Evolutionary conservation across 2,888 invertebrate genomes (phyloP), one percentile per base, ranked within the genome.

Genomic region (Hyppa rectilinea): DNA sequence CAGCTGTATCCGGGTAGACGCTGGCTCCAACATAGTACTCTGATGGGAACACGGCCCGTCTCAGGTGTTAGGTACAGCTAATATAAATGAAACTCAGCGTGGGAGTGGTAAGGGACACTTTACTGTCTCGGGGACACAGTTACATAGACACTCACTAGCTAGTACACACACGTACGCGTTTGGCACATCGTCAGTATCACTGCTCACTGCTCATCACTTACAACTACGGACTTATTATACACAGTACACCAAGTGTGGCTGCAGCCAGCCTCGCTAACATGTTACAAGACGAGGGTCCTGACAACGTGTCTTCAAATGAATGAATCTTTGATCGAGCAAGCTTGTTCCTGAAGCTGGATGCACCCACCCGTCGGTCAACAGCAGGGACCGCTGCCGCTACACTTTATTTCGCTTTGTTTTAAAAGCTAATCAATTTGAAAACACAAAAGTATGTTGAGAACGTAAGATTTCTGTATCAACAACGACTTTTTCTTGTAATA

Each of bases 21-120:
- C n/a, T n/a, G n/a, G n/a, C n/a, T n/a, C n/a, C n/a, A n/a, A n/a
- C n/a, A n/a, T n/a, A n/a, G n/a, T n/a, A n/a, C n/a, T n/a, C n/a
- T n/a, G n/a, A 47, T 14, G 2, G 14, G 23, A 26, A 14, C 47
- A 12, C 47, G n/a, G 10, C 23, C 23, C 14, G 26, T 26, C 26
- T 49, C 7, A 17, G 31, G 20, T 5, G 23, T 40, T 4, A 4
- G 20, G 26, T 12, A 10, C 2, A n/a, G 40, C n/a, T n/a, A n/a
- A n/a, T 9, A 26, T 45, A 29, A 80, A 74, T 82, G 56, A 82
- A 80, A 80, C 60, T 3, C 14, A 2, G 5, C 0, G 49, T 3
- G 6, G 69, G 71, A 53, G 69, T 65, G 61, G 70, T 80, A 71
- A 70, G 83, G 78, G 55, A 56, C 78, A 82, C 83, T 81, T 81